Evolutionary conservation across 92 coral and sea anemone species (phyloP).

Genomic region (Epizoanthus illoricatus): DNA sequence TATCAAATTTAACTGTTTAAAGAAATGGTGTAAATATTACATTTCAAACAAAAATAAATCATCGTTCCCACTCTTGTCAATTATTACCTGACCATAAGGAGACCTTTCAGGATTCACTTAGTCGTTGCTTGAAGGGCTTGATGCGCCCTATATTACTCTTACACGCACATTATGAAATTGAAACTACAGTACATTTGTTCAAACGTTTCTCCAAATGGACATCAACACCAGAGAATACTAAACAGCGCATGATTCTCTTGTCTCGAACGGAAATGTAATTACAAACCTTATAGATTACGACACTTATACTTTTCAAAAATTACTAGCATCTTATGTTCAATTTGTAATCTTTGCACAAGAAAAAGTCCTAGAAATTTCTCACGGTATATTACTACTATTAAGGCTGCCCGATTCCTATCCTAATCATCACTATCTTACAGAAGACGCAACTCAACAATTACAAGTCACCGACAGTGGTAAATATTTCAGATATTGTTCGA

Average conservation of each 20-base stretch:
- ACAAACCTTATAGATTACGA: background rate
- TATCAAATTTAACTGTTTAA: too few relatives aligned
- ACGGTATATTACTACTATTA: background rate
- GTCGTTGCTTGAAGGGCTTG: too few relatives aligned
- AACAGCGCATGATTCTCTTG: too few relatives aligned
- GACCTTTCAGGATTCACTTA: too few relatives aligned
- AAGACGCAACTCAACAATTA: slow-evolving; percentile 5
- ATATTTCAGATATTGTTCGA: background rate
- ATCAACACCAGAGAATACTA: too few relatives aligned
- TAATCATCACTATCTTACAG: background rate
- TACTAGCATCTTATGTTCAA: background rate
- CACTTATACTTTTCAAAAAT: background rate
- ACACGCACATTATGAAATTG: background rate
- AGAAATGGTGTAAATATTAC: background rate
- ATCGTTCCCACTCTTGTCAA: background rate
- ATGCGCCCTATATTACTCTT: background rate
- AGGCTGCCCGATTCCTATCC: background rate
- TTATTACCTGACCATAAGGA: too few relatives aligned
- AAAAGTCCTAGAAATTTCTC: too few relatives aligned
- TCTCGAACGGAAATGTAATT: background rate
- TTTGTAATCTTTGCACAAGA: background rate
- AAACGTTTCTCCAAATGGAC: background rate
- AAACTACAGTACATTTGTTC: background rate
- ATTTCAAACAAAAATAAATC: background rate
- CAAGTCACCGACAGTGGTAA: background rate